Evolutionary conservation across 1,140 invertebrate genomes (phyloP), one percentile per base, ranked within the genome.

Genomic region (Babylonia areolata): DNA sequence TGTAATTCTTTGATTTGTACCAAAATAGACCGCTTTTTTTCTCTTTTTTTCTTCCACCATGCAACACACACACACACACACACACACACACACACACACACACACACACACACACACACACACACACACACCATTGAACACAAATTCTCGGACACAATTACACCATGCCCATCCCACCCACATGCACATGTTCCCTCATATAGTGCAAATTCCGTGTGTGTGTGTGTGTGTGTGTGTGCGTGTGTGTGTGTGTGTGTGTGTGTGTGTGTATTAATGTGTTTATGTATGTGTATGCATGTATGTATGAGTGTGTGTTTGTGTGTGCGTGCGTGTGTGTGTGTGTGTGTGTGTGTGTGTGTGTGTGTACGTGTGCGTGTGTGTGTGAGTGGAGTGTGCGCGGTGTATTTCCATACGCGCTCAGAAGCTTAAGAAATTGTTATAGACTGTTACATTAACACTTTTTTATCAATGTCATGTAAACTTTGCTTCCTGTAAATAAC

Each of bases 261-360:
- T 78, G 37, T 46, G 37, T 42, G 37, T 46, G 40, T 42, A n/a
- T 28, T 2, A 11, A 2, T 42, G 17, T 40, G 37, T 15, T 2
- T 28, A n/a, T 42, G 37, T 42, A 12, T 17, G 9, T 42, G 39
- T 42, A 17, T 42, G 37, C 31, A 28, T 42, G 39, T 78, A 11
- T 78, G 20, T 40, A 9, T 78, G 17, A 12, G 37, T 78, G 23
- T 78, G 9, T 42, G 37, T 23, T 37, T 42, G 37, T 78, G 37
- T n/a, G 9, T 78, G 37, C 39, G n/a, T 42, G 37, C 6, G 37
- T 42, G 37, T 42, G 37, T 79, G 37, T 12, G 20, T 79, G 77
- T 79, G 37, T 79, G 37, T 79, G 37, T 79, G 37, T 79, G 37
- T 79, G 77, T 42, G 40, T 79, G 77, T 79, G 77, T 42, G 40